Conservation (phyloP, 2,797 vertebrate species). For the Coracias cyanogaster region DNA sequence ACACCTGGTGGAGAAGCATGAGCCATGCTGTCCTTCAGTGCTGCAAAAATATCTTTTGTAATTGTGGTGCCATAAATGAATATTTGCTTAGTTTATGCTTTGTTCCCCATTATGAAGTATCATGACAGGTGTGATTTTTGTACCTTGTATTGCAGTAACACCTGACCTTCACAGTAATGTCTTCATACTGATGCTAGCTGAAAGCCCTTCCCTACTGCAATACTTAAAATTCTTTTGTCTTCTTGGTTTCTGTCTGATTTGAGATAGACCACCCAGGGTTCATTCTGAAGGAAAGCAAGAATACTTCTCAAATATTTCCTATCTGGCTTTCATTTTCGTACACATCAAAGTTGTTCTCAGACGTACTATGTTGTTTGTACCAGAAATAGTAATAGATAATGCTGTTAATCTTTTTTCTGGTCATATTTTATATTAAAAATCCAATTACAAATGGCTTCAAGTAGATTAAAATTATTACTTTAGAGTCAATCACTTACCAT, state of each 20-base stretch:
- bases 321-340: not conserved
- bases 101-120: not conserved
- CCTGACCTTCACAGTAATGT: not conserved
- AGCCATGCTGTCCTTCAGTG: not conserved
- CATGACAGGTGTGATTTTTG: not conserved
- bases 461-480: not conserved
- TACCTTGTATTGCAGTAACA: not conserved
- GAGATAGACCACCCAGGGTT: not conserved
- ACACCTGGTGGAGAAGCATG: not conserved
- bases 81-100: not conserved
- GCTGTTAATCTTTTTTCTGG: not conserved
- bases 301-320: not conserved
- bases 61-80: not conserved
- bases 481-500: not conserved
- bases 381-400: not conserved
- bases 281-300: constrained; percentile 5
- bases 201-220: not conserved
- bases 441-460: not conserved
- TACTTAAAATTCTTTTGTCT: constrained; percentile 6
- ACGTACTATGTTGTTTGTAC: not conserved
- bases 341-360: not conserved
- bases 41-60: not conserved
- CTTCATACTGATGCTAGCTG: not conserved
- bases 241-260: constrained; percentile 20
- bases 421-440: not conserved